Percentiles rank a stretch among this genome's conserved stretches.
Evolutionary conservation across 2,113 vertebrate genomes (phyloP).

Genomic region (Eubucco bourcierii): DNA sequence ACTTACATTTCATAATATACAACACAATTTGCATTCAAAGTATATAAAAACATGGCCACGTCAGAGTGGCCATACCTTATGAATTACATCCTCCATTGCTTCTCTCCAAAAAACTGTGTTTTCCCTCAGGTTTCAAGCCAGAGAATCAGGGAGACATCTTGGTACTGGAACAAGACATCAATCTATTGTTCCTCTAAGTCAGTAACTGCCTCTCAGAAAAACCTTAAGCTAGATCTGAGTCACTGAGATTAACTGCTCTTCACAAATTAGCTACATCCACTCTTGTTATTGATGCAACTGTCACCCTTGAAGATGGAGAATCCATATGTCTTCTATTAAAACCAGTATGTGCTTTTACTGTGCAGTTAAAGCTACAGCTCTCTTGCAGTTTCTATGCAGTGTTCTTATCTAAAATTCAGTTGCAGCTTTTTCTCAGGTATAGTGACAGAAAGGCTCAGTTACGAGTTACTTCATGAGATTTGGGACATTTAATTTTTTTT

Average conservation of each 20-base stretch:
- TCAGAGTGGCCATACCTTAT: neutral
- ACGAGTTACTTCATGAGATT: neutral
- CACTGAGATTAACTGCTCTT: neutral
- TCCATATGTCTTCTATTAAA: rapidly evolving
- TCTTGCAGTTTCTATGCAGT: neutral
- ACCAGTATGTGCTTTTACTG: neutral
- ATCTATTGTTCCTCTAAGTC: neutral
- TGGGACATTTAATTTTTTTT: too few relatives aligned
- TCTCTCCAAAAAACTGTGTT: neutral
- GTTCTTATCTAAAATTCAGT: neutral
- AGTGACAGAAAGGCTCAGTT: neutral
- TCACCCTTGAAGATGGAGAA: neutral
- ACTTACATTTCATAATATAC: neutral
- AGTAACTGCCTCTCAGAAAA: neutral
- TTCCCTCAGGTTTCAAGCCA: neutral
- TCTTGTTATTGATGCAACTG: rapidly evolving
- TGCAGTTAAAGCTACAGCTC: neutral
- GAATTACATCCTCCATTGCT: neutral
- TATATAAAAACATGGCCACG: neutral
- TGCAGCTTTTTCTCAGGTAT: neutral
- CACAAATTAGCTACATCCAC: neutral
- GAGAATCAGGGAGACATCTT: neutral
- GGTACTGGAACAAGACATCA: neutral
- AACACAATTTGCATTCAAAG: neutral
- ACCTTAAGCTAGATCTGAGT: neutral